A percentile compares a stretch with the other conserved stretches of the same genome.
Conservation (phyloP, 2,113 vertebrate species). For the Amphiprion ocellaris region DNA sequence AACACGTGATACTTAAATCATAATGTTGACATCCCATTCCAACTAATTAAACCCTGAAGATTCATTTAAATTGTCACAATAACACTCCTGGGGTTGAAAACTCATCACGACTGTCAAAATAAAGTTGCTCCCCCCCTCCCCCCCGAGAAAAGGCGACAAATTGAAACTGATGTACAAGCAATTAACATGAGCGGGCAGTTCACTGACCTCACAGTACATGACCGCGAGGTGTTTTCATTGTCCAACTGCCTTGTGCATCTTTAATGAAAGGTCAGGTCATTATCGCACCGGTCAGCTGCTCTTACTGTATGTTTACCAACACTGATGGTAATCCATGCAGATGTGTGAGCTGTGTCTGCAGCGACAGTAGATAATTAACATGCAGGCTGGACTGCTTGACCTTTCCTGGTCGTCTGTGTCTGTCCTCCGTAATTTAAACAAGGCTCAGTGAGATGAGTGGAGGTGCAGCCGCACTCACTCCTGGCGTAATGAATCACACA, state of each 20-base stretch:
- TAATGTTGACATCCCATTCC: background rate
- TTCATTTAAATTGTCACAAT: background rate
- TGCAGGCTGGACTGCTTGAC: slow-evolving; percentile 70
- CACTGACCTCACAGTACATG: slow-evolving; percentile 3
- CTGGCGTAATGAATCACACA: slow-evolving; percentile 59
- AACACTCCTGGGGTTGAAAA: slow-evolving; percentile 3
- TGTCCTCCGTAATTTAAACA: slow-evolving; percentile 65
- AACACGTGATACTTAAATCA: slow-evolving; percentile 2
- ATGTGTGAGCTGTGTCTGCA: slow-evolving; percentile 55
- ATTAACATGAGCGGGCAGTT: slow-evolving; percentile 1
- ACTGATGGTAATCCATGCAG: slow-evolving; percentile 60
- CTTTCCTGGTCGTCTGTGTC: slow-evolving; percentile 66
- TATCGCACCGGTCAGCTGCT: slow-evolving; percentile 10
- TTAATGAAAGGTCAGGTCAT: slow-evolving; percentile 37
- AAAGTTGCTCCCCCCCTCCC: background rate
- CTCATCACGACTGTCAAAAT: slow-evolving; percentile 17
- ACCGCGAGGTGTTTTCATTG: slow-evolving; percentile 3
- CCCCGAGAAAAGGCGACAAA: background rate
- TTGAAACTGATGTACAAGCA: background rate
- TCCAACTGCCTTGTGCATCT: background rate
- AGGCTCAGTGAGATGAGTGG: slow-evolving; percentile 52
- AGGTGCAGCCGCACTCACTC: slow-evolving; percentile 49
- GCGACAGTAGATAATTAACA: slow-evolving; percentile 76
- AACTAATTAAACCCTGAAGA: slow-evolving; percentile 35
- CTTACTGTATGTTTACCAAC: slow-evolving; percentile 43